Evolutionary conservation across 1,140 invertebrate species (phyloP), one percentile per base, ranked within the genome.

Genomic region (Monochamus saltuarius): DNA sequence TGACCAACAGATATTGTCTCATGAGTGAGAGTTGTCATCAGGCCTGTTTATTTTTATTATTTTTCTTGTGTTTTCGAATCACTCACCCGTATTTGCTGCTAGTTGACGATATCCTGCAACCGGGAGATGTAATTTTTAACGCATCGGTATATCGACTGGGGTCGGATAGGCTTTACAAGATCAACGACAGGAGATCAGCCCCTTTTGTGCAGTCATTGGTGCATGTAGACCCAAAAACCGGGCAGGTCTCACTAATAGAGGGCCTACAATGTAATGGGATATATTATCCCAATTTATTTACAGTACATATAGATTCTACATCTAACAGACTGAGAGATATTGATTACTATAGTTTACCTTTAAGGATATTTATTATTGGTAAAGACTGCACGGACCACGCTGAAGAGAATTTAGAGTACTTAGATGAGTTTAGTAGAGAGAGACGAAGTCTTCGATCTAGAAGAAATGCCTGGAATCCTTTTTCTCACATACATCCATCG

Each of bases 241-340:
- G 91, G 1, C 83, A 85, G 49, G 86, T 94, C n/a, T 84, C 83
- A 1, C 73, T 93, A n/a, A 84, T 85, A 58, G 85, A 85, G 64
- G 77, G 78, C 11, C 76, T 94, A n/a, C 82, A 84, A 64, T 94
- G 91, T 77, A 86, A 91, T 60, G 89, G 89, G 29, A 80, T 91
- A 7, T 86, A 88, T 51, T 92, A 93, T 69, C 89, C 91, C 0
- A 88, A 90, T 65, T 81, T 93, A 13, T 92, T 94, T 75, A 91
- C 90, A 4, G 84, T 92, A 64, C 91, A 92, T 77, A 86, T 94
- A 56, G 91, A 94, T 70, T 92, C 90, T 11, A 89, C 87, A 19
- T 89, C 90, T 38, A 89, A 89, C 66, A 81, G 87, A 40, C 80
- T 90, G 34, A 81, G 85, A 4, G 90, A 89, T 53, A 86, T 93